Evolutionary conservation across 2,888 invertebrate species (phyloP).

Genomic region (Glyphotaelius pellucidus): DNA sequence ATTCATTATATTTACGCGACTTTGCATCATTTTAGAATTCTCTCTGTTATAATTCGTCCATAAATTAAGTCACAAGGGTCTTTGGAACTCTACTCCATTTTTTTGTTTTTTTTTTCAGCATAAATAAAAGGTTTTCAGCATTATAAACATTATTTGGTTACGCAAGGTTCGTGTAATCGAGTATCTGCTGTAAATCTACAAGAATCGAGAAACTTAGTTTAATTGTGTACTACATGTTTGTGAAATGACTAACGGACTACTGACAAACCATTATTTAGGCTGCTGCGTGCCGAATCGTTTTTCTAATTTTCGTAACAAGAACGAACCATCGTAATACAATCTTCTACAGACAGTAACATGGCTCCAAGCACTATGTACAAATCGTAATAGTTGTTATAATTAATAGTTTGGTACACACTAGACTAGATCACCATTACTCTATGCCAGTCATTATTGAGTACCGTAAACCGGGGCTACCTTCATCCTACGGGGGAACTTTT

Average conservation of each 20-base stretch:
- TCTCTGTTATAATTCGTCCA: too few species aligned
- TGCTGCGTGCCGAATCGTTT: neutral
- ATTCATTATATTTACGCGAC: too few species aligned
- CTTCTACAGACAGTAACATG: neutral
- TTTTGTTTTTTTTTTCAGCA: too few species aligned
- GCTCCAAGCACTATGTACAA: neutral
- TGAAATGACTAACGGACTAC: neutral
- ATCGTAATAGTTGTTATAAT: neutral
- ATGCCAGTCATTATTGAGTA: conserved; percentile 2
- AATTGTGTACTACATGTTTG: neutral
- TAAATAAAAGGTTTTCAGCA: too few species aligned
- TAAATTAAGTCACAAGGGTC: too few species aligned
- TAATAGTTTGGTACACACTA: neutral
- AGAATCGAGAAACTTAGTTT: neutral
- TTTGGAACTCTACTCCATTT: too few species aligned
- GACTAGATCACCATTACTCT: neutral
- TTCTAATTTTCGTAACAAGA: neutral
- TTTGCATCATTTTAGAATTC: too few species aligned
- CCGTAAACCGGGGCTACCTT: too few species aligned
- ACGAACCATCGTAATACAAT: neutral
- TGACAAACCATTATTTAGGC: neutral
- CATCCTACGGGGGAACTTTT: too few species aligned
- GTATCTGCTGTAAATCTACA: neutral
- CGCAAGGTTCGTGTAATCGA: too few species aligned
- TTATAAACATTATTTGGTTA: too few species aligned